Base-by-base conservation (phyloP, 2,797 vertebrate species). In the Tiaroga cobitis region DNA sequence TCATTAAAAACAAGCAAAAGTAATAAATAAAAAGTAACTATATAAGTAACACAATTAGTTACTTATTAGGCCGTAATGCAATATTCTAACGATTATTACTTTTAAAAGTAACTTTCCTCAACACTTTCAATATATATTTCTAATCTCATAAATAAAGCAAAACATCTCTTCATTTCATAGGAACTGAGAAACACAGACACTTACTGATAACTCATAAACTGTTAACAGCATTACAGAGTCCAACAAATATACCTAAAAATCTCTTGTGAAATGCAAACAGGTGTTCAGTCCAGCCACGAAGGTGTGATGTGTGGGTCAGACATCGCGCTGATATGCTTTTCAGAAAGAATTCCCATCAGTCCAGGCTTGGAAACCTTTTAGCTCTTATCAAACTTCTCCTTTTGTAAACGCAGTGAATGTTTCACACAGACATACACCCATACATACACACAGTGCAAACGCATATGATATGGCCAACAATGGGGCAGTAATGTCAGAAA, bases 261-360 rank as follows among this genome's bases (percentile, higher is more conserved):
- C 8, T 68, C 79, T 80, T 80, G 79, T 5, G 63, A 80, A 80
- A 80, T n/a, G 46, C 29, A 80, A 80, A 49, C 79, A 69, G 63
- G 63, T n/a, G 26, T 51, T 68, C 29, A 34, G 43, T 65, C 11
- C 61, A 41, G n/a, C 10, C 59, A 80, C 41, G 15, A 29, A 80
- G 61, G 61, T n/a, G 26, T 29, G 67, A 16, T 18, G 10, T 79
- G 34, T 43, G 6, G 15, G n/a, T 63, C 59, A 79, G 54, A 65
- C 59, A 63, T 68, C 0, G 8, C 51, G 18, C 54, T 54, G 32
- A 75, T n/a, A 46, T 16, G 37, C 56, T 43, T 61, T 61, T 43
- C 56, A 43, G n/a, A 78, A 68, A 21, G 3, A 34, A 34, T 37
- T 51, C 19, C n/a, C 51, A 43, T 16, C 67, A 43, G 4, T n/a